phyloP scores from a whole-genome alignment of 2,888 invertebrate genomes.

The Heliconius ethilla region DNA sequence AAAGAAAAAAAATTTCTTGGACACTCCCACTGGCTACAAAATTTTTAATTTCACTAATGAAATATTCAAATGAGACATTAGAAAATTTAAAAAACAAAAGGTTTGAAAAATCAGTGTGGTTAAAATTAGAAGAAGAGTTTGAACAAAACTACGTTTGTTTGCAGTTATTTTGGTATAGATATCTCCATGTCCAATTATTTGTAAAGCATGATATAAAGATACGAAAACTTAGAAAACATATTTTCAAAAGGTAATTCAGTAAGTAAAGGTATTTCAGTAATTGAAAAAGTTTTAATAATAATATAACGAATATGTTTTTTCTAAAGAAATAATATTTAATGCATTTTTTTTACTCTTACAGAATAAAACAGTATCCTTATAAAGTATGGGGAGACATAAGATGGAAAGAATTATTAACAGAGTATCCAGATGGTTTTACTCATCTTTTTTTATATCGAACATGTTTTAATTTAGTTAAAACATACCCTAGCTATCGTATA shows the following conservation, averaged over 20 bases:
- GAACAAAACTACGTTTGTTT: conserved; percentile 56
- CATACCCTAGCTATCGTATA: conserved; percentile 51
- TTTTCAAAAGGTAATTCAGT: conserved; percentile 59
- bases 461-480: conserved; percentile 45
- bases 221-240: conserved; percentile 53
- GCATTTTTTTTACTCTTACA: conserved; percentile 50
- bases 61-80: conserved; percentile 55
- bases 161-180: conserved; percentile 62
- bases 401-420: conserved; percentile 63
- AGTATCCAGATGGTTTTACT: conserved; percentile 67
- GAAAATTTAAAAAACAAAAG: conserved; percentile 60
- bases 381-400: conserved; percentile 68
- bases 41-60: conserved; percentile 59
- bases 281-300: too few species aligned
- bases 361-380: conserved; percentile 57
- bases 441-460: conserved; percentile 57
- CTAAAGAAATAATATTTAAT: background rate
- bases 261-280: background rate
- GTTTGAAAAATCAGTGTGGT: conserved; percentile 63
- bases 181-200: conserved; percentile 67
- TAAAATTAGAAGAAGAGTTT: conserved; percentile 59
- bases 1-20: conserved; percentile 60
- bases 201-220: conserved; percentile 60
- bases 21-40: conserved; percentile 59
- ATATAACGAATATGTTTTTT: too few species aligned